Conservation (phyloP, 2,888 invertebrate species). For the Cheiracanthium punctorium region DNA sequence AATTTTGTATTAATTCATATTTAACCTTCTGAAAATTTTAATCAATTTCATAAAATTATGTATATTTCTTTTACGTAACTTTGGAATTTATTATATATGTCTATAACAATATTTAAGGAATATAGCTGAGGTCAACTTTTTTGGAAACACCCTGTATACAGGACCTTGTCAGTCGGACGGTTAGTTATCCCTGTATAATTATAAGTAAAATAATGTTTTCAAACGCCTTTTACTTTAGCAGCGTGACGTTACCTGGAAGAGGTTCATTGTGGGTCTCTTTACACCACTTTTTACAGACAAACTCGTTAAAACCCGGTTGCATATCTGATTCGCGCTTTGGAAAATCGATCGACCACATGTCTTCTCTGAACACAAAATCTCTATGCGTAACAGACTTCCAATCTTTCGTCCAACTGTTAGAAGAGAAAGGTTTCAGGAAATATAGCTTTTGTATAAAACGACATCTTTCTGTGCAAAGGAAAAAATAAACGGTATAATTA, state of each 20-base stretch:
- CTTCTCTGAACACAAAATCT: slow-evolving; percentile 24
- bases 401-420: slow-evolving; percentile 20
- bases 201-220: too few species aligned
- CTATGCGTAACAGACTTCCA: slow-evolving; percentile 53
- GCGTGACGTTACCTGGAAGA: slow-evolving; percentile 15
- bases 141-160: too few species aligned
- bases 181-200: too few species aligned
- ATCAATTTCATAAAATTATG: too few species aligned
- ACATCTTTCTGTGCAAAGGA: slow-evolving; percentile 1
- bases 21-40: too few species aligned
- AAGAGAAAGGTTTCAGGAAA: slow-evolving; percentile 27
- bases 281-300: slow-evolving; percentile 49
- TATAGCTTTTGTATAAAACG: slow-evolving; percentile 15
- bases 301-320: not conserved
- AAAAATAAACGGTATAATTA: too few species aligned
- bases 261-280: slow-evolving; percentile 13
- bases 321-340: not conserved
- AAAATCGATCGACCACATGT: slow-evolving; percentile 33
- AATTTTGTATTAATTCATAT: too few species aligned
- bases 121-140: too few species aligned
- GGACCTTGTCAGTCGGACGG: too few species aligned
- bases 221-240: not conserved
- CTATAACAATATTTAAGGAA: too few species aligned
- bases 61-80: too few species aligned
- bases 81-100: too few species aligned